Evolutionary conservation across 2,888 invertebrate species (phyloP).

Genomic region (Cheilosia soror): DNA sequence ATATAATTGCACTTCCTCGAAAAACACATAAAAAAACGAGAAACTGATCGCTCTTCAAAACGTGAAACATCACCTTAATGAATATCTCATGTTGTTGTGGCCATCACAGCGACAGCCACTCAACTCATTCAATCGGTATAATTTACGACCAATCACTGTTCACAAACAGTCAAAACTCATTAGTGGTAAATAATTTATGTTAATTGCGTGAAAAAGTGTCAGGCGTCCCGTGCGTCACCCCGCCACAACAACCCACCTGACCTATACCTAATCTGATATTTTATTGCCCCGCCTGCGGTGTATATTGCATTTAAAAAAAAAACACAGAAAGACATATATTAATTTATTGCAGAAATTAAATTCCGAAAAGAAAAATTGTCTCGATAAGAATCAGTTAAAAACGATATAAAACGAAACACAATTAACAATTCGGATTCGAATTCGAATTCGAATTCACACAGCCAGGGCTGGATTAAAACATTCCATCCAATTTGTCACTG

Average conservation of each 20-base stretch:
- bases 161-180: slow-evolving; percentile 69
- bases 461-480: slow-evolving; percentile 45
- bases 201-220: slow-evolving; percentile 67
- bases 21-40: neutral
- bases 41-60: slow-evolving; percentile 18
- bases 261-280: slow-evolving; percentile 54
- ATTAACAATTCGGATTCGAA: slow-evolving; percentile 42
- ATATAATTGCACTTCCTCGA: slow-evolving; percentile 33
- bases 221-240: slow-evolving; percentile 15
- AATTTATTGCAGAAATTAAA: slow-evolving; percentile 65
- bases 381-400: slow-evolving; percentile 49
- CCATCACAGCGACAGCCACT: slow-evolving; percentile 46
- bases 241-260: slow-evolving; percentile 20
- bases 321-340: neutral
- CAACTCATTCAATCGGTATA: slow-evolving; percentile 55
- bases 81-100: slow-evolving; percentile 50
- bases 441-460: neutral
- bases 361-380: slow-evolving; percentile 49
- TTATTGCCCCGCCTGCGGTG: slow-evolving; percentile 42
- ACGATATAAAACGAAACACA: slow-evolving; percentile 57
- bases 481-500: slow-evolving; percentile 67
- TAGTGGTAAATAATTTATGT: slow-evolving; percentile 68
- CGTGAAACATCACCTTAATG: slow-evolving; percentile 50
- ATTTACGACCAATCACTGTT: slow-evolving; percentile 67
- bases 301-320: slow-evolving; percentile 25